Base-by-base conservation (phyloP, 92 coral and sea anemone species). In the Phenganax subtilis region DNA sequence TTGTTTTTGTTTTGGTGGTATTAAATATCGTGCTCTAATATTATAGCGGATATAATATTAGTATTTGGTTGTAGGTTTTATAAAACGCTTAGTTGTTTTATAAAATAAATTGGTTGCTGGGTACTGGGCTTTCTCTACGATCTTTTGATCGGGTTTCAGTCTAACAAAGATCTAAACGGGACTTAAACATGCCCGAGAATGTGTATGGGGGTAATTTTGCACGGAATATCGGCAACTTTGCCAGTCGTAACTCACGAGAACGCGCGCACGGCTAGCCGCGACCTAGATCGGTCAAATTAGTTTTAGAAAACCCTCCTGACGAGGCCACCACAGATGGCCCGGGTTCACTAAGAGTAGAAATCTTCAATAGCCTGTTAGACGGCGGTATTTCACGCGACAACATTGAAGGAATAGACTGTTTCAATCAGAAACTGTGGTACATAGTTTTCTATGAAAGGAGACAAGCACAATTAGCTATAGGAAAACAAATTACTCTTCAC, bases 281-380 rank as follows among this genome's bases (percentile, higher is more conserved):
- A 54, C 57, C 77, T 0, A 1, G 77, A 1, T 72, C 58, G 0
- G 12, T 17, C 0, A 8, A 14, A 6, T 31, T 72, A 0, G 0
- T 5, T 0, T 14, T 72, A 9, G 60, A 47, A 12, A 57, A 51
- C 20, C n/a, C 17, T 6, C 77, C 77, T 0, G 77, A 8, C 0
- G 77, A 54, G 57, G 57, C 57, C 77, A 72, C 77, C 77, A 16
- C 10, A 47, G 77, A 72, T 72, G 77, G 58, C 14, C 60, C 77
- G 0, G 9, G 0, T 9, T 0, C 51, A 57, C 57, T 72, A 0
- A 57, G 77, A 7, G 10, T 5, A 27, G 57, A 47, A 16, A 72
- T 72, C 37, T 54, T 10, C 29, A 72, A 72, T 9, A 72, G 77
- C 11, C 57, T 72, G 3, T 6, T 9, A 0, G 77, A 72, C 1